Conservation (phyloP, 1,140 invertebrate species). For the Scaptomyza hsui region DNA sequence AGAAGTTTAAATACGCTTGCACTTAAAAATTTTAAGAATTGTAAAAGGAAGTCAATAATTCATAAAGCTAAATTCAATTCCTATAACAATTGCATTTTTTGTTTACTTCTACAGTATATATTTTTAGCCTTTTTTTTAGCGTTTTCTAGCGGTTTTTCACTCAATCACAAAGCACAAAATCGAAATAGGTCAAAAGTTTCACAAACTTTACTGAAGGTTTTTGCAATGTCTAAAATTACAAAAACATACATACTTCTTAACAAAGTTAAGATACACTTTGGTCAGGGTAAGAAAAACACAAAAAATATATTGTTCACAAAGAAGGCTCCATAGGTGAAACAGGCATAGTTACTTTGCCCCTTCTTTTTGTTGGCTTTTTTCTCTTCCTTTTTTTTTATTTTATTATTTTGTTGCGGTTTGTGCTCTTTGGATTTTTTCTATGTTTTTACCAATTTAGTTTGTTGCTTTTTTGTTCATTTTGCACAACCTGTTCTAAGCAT, state of each 20-base stretch:
- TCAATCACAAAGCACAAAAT: no score
- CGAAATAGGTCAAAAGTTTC: no score
- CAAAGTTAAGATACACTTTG: neutral
- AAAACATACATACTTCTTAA: neutral
- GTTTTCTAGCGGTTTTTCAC: no score
- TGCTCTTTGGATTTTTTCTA: neutral
- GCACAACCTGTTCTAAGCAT: constrained; percentile 1
- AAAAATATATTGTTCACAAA: neutral
- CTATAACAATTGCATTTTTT: no score
- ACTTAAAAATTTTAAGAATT: no score
- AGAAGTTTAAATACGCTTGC: no score
- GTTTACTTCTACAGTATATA: no score
- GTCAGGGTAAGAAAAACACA: neutral
- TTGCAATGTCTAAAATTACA: no score
- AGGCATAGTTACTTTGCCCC: constrained; percentile 23
- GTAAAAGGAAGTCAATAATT: no score
- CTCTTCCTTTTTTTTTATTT: neutral
- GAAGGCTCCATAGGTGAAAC: constrained; percentile 3
- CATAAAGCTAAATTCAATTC: no score
- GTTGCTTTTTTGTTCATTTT: neutral
- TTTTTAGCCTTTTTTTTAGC: no score
- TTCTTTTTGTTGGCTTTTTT: constrained; percentile 17
- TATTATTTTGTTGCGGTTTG: neutral
- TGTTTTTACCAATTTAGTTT: constrained; percentile 21
- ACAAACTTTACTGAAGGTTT: no score